A percentile compares a stretch with the other conserved stretches of the same genome.
phyloP scores from a whole-genome alignment of 2,113 vertebrate genomes.

The Aptenodytes patagonicus region DNA sequence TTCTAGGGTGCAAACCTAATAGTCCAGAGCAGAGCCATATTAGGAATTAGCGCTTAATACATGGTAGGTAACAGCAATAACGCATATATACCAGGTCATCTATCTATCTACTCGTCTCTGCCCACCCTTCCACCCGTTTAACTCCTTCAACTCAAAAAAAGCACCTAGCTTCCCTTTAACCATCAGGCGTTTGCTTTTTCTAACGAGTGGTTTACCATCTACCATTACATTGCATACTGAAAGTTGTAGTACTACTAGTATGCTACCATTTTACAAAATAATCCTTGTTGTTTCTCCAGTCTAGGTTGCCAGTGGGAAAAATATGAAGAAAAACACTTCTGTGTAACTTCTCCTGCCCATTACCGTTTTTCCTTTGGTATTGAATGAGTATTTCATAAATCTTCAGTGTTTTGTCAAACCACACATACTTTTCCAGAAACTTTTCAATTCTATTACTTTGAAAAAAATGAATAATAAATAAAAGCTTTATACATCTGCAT shows the following conservation, averaged over 20 bases:
- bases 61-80: not conserved
- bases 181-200: not conserved
- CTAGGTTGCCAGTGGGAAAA: not conserved
- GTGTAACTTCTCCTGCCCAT: not conserved
- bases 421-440: not conserved
- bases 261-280: not conserved
- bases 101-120: not conserved
- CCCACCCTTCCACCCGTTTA: too few relatives aligned
- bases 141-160: not conserved
- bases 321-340: not conserved
- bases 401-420: not conserved
- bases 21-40: slow-evolving; percentile 25
- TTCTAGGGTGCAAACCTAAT: slow-evolving; percentile 49
- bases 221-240: not conserved
- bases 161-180: not conserved
- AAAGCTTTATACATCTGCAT: slow-evolving; percentile 38
- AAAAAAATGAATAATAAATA: not conserved
- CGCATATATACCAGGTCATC: rapidly evolving
- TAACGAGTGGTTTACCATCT: not conserved
- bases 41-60: slow-evolving; percentile 11
- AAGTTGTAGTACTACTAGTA: not conserved
- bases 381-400: not conserved
- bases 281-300: not conserved
- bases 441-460: not conserved
- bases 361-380: not conserved